Base-by-base conservation (phyloP, 2,797 vertebrate genomes). In the Mus minutoides region DNA sequence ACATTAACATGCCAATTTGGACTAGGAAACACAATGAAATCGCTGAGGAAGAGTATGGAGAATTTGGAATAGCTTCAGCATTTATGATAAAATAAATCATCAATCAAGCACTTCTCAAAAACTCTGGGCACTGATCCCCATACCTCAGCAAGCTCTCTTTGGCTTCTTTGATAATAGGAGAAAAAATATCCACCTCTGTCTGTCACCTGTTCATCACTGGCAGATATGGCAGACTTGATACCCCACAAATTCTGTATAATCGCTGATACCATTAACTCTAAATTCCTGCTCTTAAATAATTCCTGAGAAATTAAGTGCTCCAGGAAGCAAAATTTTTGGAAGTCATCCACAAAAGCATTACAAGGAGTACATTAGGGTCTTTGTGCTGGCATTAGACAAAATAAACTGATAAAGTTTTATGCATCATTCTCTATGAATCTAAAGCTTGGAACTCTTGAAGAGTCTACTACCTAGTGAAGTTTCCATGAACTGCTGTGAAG, bases 401-500 rank as follows among this genome's bases (percentile, higher is more conserved):
- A 34, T 29, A 26, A 14, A 49, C 5, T 17, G 40, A 77, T 31
- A 49, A 77, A 78, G 29, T 49, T 19, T 46, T 78, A 52, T 78
- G 14, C 31, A 46, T 6, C 8, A 34, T 99, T 99, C 97, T 99
- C 99, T 78, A 99, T 99, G 98, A 99, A 99, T 96, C 98, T 99
- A 17, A 88, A 99, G 99, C 98, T 99, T 91, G 99, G 99, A 82
- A 99, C 99, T 24, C 6, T 29, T 46, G 24, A 77, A 49, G 24
- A 14, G 26, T 99, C 99, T 0, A 99, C 99, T 90, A 99, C 99
- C 98, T 98, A 43, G 8, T 29, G 22, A 17, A 46, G 40, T 3
- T 5, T 29, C 26, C 14, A 54, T 43, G 37, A 40, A 40, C 26
- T 77, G 43, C 26, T 31, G 26, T 31, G 43, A 14, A 49, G 24